Base-by-base conservation (phyloP, 2,113 vertebrate species). In the Salvelinus sp. region DNA sequence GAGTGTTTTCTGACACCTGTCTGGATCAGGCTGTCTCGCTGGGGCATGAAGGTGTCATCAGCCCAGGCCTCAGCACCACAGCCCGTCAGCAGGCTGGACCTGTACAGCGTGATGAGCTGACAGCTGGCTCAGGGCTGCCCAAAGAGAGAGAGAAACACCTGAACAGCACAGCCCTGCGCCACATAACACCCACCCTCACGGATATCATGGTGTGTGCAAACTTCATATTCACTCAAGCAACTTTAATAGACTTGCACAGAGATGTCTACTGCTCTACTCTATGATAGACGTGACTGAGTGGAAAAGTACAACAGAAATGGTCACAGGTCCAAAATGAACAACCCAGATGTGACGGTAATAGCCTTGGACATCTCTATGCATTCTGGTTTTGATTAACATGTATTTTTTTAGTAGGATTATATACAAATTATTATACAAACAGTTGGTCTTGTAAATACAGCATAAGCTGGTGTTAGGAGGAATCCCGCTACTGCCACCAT, bases 41-140 rank as follows among this genome's bases (percentile, higher is more conserved):
- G 80, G 88, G 87, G 87, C 86, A 88, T 88, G 85, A 80, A 90
- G 79, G 85, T 93, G 91, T 92, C 90, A 91, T 90, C 90, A 85
- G 83, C 82, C 76, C 86, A 78, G 87, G 82, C 81, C 87, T 86
- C 71, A 78, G 77, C 77, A 78, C 68, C 27, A 77, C 72, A 83
- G 79, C 85, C 84, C 76, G 79, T 88, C 82, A 86, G 77, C 69
- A 54, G 74, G 86, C 81, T 66, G 76, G 83, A 89, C 88, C 88
- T 85, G 81, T 78, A 86, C 86, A 90, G 86, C 78, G 81, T 90
- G 90, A 90, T 88, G 89, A 87, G 87, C 81, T 90, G 91, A 92
- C 92, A 92, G 89, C 81, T 77, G 79, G 86, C 83, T 79, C 88
- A 84, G 85, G 82, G 83, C 89, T 82, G 85, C 84, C 88, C 77